phyloP scores from a whole-genome alignment of 2,888 invertebrate genomes.

The Elegia similella region DNA sequence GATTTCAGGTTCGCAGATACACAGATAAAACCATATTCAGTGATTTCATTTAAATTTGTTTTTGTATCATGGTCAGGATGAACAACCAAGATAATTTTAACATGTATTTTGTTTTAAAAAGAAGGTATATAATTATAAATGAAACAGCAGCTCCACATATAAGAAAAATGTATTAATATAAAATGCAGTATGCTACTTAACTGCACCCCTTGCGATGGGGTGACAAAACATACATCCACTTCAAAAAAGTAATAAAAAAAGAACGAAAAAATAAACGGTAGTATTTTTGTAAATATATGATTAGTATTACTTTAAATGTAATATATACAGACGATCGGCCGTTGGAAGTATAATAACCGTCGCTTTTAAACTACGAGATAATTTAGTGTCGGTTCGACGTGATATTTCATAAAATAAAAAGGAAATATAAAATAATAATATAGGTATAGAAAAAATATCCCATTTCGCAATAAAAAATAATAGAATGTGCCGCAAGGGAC shows the following conservation, averaged over 20 bases:
- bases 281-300: slow-evolving; percentile 51
- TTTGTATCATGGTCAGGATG: too few species aligned
- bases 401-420: neutral
- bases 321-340: slow-evolving; percentile 46
- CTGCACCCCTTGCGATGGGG: slow-evolving; percentile 32
- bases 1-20: too few species aligned
- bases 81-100: too few species aligned
- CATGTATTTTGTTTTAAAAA: neutral
- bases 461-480: too few species aligned
- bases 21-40: too few species aligned
- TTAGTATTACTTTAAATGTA: slow-evolving; percentile 43
- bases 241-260: slow-evolving; percentile 21
- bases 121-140: slow-evolving; percentile 25
- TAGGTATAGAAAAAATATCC: too few species aligned
- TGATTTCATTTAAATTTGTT: too few species aligned
- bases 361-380: neutral
- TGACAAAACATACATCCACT: slow-evolving; percentile 25
- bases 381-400: neutral
- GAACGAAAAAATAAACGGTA: slow-evolving; percentile 27
- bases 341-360: slow-evolving; percentile 22
- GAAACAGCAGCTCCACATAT: slow-evolving; percentile 60
- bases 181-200: slow-evolving; percentile 69
- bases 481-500: too few species aligned
- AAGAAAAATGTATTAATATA: slow-evolving; percentile 78
- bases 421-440: neutral